Evolutionary conservation across 2,797 vertebrate genomes (phyloP).

Genomic region (Malurus splendens): DNA sequence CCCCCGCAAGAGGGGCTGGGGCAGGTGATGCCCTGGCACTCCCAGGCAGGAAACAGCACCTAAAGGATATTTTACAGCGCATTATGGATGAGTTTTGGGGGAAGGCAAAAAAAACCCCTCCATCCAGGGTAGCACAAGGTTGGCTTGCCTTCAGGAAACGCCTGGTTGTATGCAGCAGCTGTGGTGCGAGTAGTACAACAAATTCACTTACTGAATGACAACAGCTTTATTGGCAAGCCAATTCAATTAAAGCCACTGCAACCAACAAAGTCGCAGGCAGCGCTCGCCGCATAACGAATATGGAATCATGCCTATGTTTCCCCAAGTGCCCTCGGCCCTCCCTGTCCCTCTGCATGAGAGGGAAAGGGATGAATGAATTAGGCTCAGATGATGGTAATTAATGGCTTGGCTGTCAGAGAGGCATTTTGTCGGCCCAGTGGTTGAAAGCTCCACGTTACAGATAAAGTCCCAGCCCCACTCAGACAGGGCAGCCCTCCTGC

Average conservation of each 20-base stretch:
- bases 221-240: conserved; percentile 90
- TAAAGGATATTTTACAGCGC: not conserved
- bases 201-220: conserved; percentile 88
- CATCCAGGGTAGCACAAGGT: conserved; percentile 68
- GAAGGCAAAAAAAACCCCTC: not conserved
- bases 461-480: conserved; percentile 54
- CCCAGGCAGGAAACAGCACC: not conserved
- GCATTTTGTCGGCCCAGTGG: conserved; percentile 65
- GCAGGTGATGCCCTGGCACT: rapidly evolving
- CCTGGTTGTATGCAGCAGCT: conserved; percentile 81
- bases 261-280: conserved; percentile 81
- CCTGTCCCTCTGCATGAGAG: conserved; percentile 78
- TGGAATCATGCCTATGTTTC: conserved; percentile 82
- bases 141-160: conserved; percentile 82
- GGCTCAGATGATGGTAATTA: conserved; percentile 79
- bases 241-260: conserved; percentile 87
- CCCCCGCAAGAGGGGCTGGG: not conserved
- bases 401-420: conserved; percentile 78
- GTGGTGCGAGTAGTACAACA: conserved; percentile 80
- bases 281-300: conserved; percentile 75
- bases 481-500: conserved; percentile 20
- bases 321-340: conserved; percentile 78
- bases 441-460: conserved; percentile 61
- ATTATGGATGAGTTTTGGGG: not conserved
- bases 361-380: conserved; percentile 80